Conservation (phyloP, 2,888 invertebrate genomes). For the Cephus pulcher region DNA sequence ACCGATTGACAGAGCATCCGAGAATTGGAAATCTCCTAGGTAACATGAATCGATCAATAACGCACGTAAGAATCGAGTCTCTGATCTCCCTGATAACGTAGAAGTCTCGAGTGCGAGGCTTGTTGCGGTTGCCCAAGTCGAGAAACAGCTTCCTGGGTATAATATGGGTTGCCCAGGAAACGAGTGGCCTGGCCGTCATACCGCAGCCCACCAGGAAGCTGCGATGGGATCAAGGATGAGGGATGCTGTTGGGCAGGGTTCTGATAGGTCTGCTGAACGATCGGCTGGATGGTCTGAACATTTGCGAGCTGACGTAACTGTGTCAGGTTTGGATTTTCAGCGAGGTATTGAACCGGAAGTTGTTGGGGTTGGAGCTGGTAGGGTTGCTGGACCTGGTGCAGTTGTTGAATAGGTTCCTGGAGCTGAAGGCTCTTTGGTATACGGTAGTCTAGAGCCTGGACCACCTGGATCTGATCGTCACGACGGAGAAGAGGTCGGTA, state of each 20-base stretch:
- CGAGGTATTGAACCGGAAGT: conserved; percentile 20
- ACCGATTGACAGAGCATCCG: neutral
- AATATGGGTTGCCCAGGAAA: conserved; percentile 48
- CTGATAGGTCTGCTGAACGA: conserved; percentile 21
- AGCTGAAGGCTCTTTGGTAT: conserved; percentile 45
- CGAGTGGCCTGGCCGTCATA: conserved; percentile 43
- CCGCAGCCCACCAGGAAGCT: conserved; percentile 22
- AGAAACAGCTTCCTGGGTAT: conserved; percentile 30
- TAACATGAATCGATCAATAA: conserved; percentile 30
- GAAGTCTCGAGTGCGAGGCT: conserved; percentile 48
- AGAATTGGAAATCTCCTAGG: neutral
- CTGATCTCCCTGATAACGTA: conserved; percentile 49
- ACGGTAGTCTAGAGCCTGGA: conserved; percentile 55
- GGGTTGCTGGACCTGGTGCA: conserved; percentile 33
- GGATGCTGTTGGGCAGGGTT: conserved; percentile 20
- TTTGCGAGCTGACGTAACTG: conserved; percentile 25
- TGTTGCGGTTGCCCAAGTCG: conserved; percentile 39
- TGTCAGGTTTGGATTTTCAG: conserved; percentile 18
- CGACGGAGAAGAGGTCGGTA: conserved; percentile 55
- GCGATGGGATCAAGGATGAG: conserved; percentile 27
- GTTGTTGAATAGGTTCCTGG: conserved; percentile 39
- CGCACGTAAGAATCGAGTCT: conserved; percentile 50
- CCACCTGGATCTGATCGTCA: conserved; percentile 52
- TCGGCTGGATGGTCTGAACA: conserved; percentile 16
- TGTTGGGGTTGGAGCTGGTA: conserved; percentile 24